phyloP scores from a whole-genome alignment of 2,888 invertebrate genomes.

The Catocala sponsa region DNA sequence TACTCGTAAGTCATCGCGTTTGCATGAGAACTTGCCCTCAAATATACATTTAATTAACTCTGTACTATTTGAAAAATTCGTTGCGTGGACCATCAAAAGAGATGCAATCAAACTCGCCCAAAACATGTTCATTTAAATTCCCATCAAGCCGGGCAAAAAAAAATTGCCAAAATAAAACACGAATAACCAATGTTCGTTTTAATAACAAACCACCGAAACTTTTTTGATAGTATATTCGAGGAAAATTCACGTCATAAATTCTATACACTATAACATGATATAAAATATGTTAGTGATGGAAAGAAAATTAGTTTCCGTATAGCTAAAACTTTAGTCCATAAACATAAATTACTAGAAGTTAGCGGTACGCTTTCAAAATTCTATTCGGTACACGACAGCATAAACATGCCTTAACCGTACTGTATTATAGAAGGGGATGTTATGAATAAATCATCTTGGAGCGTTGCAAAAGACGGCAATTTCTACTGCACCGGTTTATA shows the following conservation, averaged over 20 bases:
- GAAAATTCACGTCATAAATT: constrained; percentile 24
- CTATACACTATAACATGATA: constrained; percentile 29
- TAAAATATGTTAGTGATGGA: constrained; percentile 41
- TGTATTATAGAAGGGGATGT: constrained; percentile 55
- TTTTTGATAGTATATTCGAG: no score
- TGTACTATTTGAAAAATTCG: constrained; percentile 27
- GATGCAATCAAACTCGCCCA: constrained; percentile 37
- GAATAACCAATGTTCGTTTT: constrained; percentile 24
- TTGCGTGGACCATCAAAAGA: constrained; percentile 25
- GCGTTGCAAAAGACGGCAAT: constrained; percentile 68
- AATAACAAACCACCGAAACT: constrained; percentile 10
- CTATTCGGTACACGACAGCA: constrained; percentile 42
- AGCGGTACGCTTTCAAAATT: constrained; percentile 47
- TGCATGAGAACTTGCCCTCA: no score
- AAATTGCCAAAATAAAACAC: constrained; percentile 20
- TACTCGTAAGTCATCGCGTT: no score
- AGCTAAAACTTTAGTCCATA: constrained; percentile 44
- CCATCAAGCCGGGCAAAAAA: constrained; percentile 4
- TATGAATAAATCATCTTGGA: constrained; percentile 70
- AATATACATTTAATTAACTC: constrained; percentile 17
- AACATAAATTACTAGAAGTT: constrained; percentile 45
- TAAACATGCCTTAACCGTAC: constrained; percentile 53
- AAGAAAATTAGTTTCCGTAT: constrained; percentile 48
- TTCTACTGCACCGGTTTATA: constrained; percentile 64
- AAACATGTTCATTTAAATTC: constrained; percentile 36